Percentiles rank a stretch among this genome's conserved stretches.
Conservation (phyloP, 2,113 vertebrate genomes). For the Epinephelus moara region DNA sequence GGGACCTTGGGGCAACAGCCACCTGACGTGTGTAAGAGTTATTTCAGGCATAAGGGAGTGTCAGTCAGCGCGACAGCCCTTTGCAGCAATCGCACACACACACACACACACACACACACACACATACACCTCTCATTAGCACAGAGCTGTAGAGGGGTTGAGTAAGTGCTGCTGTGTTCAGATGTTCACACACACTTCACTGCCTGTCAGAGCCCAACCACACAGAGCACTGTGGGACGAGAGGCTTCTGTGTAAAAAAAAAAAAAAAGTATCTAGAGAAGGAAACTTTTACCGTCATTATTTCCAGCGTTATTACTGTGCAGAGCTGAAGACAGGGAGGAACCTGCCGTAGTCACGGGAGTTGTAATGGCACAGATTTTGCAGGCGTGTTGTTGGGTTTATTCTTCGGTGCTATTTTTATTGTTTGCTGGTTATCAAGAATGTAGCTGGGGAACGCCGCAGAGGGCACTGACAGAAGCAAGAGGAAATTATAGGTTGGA, state of each 20-base stretch:
- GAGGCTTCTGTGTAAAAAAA: constrained; percentile 19
- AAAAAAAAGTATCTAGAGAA: constrained; percentile 34
- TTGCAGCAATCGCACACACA: constrained; percentile 53
- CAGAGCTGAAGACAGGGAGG: constrained; percentile 8
- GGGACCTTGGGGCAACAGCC: constrained; percentile 67
- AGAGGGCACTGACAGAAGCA: constrained; percentile 14
- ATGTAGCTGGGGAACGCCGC: constrained; percentile 4
- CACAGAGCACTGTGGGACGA: constrained; percentile 40
- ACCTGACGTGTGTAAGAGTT: constrained; percentile 72
- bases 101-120: constrained; percentile 29
- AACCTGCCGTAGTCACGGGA: not conserved
- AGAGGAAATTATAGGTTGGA: constrained; percentile 70
- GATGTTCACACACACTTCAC: constrained; percentile 63
- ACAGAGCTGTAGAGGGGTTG: constrained; percentile 58
- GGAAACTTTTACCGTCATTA: constrained; percentile 53
- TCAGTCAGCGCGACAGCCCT: constrained; percentile 69
- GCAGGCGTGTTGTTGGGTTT: constrained; percentile 11
- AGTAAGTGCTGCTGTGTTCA: constrained; percentile 66
- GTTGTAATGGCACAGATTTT: constrained; percentile 8
- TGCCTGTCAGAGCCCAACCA: constrained; percentile 55
- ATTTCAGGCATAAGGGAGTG: constrained; percentile 76
- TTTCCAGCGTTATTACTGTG: constrained; percentile 12
- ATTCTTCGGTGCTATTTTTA: constrained; percentile 38
- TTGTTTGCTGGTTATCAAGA: constrained; percentile 41
- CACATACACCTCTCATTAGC: constrained; percentile 70